Evolutionary conservation across 2,797 vertebrate genomes (phyloP).

Genomic region (Odontamblyopus lacepedii): DNA sequence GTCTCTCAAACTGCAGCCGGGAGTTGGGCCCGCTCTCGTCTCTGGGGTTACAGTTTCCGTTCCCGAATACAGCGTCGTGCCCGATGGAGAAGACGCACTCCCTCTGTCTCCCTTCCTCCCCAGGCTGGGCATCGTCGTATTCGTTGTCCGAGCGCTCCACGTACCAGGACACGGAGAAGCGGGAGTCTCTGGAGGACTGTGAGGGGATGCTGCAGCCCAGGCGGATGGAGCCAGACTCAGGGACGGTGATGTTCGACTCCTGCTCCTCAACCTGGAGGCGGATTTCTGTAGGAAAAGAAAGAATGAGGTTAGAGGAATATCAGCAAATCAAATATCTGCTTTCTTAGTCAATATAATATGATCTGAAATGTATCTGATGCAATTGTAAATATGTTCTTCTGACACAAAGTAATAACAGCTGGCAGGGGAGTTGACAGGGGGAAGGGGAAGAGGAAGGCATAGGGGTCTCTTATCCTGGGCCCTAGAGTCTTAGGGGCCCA

Average conservation of each 20-base stretch:
- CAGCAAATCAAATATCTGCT: not conserved
- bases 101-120: conserved; percentile 45
- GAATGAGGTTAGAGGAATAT: not conserved
- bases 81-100: conserved; percentile 87
- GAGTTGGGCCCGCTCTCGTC: conserved; percentile 76
- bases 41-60: conserved; percentile 80
- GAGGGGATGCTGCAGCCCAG: conserved; percentile 90
- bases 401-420: not conserved
- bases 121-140: conserved; percentile 54
- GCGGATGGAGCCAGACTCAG: conserved; percentile 83
- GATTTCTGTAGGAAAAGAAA: conserved; percentile 73
- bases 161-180: conserved; percentile 94
- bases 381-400: not conserved
- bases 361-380: not conserved
- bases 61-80: conserved; percentile 87
- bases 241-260: conserved; percentile 86
- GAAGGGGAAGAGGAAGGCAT: too few species aligned
- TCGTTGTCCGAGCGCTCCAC: conserved; percentile 69
- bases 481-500: too few species aligned
- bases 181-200: conserved; percentile 89
- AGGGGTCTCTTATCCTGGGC: too few species aligned
- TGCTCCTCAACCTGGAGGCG: conserved; percentile 88
- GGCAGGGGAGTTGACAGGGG: too few species aligned
- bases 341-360: not conserved
- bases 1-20: conserved; percentile 90